Evolutionary conservation across 2,888 invertebrate genomes (phyloP).

Genomic region (Bugula neritina): DNA sequence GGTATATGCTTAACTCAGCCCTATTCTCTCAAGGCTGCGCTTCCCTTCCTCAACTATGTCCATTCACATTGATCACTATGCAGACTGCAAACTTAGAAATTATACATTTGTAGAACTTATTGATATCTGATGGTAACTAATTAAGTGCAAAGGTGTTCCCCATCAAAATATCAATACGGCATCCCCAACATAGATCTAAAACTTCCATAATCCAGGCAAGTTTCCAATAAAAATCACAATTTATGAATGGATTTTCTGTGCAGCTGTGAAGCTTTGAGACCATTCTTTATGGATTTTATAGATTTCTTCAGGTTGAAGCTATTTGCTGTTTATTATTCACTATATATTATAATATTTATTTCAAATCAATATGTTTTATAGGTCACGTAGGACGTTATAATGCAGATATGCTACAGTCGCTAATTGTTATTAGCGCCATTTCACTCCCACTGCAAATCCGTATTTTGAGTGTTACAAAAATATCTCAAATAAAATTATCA

Average conservation of each 20-base stretch:
- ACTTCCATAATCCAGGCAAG: neutral
- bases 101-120: neutral
- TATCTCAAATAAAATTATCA: too few species aligned
- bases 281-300: slow-evolving; percentile 18
- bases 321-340: neutral
- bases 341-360: neutral
- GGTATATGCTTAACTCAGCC: too few species aligned
- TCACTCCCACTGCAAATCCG: too few species aligned
- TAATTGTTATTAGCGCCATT: too few species aligned
- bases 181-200: neutral
- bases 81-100: too few species aligned
- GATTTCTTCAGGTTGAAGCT: neutral
- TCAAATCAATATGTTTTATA: neutral
- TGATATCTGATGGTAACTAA: neutral
- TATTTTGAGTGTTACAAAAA: too few species aligned
- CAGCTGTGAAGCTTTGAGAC: slow-evolving; percentile 17
- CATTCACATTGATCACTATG: too few species aligned
- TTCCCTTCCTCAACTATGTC: too few species aligned
- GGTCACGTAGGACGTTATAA: too few species aligned
- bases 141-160: slow-evolving; percentile 21
- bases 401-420: too few species aligned
- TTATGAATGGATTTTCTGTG: slow-evolving; percentile 26
- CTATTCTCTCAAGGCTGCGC: too few species aligned
- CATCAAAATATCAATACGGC: slow-evolving; percentile 25
- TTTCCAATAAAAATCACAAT: slow-evolving; percentile 24